These are phyloP conservation scores for Drosophila asahinai DNA, from an alignment of 1,140 invertebrate species.

Conservation along the genomic window DNA sequence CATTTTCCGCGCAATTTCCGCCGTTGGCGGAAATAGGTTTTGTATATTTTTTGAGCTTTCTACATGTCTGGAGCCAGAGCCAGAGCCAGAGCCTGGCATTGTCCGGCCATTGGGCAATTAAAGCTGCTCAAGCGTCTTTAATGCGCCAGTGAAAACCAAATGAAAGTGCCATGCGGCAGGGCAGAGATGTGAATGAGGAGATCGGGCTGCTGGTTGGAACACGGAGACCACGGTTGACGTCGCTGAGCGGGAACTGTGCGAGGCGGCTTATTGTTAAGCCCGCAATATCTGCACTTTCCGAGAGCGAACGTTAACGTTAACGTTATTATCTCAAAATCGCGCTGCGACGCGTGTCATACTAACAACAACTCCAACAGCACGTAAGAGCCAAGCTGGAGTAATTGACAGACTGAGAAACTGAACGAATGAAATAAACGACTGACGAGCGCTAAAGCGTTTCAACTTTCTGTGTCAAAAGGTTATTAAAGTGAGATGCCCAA, in stretches of 20 bases:
- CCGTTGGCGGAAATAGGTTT: not conserved
- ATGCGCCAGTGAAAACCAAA: conserved; percentile 80
- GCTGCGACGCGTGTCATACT: conserved; percentile 61
- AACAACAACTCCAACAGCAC: conserved; percentile 3
- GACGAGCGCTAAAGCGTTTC: conserved; percentile 69
- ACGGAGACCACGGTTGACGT: conserved; percentile 14
- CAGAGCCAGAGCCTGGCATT: not conserved
- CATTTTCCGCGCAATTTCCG: conserved; percentile 42
- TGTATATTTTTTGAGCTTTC: conserved; percentile 64
- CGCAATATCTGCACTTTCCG: conserved; percentile 39
- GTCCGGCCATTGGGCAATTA: conserved; percentile 71
- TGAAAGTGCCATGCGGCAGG: conserved; percentile 66
- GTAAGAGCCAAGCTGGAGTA: conserved; percentile 3
- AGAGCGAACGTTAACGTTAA: conserved; percentile 32
- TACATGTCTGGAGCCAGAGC: conserved; percentile 21
- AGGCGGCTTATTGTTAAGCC: conserved; percentile 42
- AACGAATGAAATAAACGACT: conserved; percentile 10
- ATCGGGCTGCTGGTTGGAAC: not conserved
- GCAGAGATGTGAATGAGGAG: conserved; percentile 50
- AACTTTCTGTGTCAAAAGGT: conserved; percentile 80
- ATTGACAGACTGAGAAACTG: conserved; percentile 33
- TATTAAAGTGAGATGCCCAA: conserved; percentile 67
- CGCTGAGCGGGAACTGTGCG: conserved; percentile 22
- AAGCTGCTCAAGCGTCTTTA: conserved; percentile 79
- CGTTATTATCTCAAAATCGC: conserved; percentile 66